phyloP scores from a whole-genome alignment of 2,113 vertebrate species.

The Cygnus buccinator region DNA sequence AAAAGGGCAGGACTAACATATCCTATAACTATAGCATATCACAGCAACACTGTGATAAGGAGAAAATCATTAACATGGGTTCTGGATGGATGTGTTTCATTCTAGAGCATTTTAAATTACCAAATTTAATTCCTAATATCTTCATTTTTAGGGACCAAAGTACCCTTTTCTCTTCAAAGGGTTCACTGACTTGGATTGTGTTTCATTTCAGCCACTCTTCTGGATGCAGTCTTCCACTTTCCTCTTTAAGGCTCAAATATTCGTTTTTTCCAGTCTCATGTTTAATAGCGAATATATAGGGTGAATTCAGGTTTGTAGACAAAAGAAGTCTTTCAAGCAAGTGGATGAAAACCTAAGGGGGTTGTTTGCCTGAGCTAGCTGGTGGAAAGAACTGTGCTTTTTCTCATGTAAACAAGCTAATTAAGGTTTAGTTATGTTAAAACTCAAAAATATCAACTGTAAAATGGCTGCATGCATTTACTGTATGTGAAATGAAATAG shows the following conservation, averaged over 20 bases:
- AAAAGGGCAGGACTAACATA: neutral
- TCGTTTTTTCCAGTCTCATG: neutral
- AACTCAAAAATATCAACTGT: constrained; percentile 19
- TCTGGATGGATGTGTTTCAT: neutral
- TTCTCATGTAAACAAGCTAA: constrained; percentile 40
- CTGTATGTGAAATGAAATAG: constrained; percentile 24
- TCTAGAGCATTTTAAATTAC: neutral
- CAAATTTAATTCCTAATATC: neutral
- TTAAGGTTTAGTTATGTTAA: constrained; percentile 57
- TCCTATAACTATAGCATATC: no score
- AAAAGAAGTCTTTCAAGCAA: neutral
- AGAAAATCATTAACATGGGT: neutral
- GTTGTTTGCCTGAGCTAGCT: neutral
- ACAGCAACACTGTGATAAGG: neutral
- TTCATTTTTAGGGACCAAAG: neutral
- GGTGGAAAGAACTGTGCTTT: neutral
- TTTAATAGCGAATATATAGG: neutral
- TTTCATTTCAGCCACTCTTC: constrained; percentile 8
- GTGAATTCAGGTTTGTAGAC: neutral
- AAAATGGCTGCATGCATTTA: constrained; percentile 53
- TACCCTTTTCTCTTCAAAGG: neutral
- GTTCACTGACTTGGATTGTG: neutral
- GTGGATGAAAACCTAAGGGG: constrained; percentile 7
- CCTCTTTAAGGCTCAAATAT: constrained; percentile 11
- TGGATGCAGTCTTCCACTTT: neutral